Evolutionary conservation across 2,888 invertebrate genomes (phyloP).

Genomic region (Ormyrus pomaceus): DNA sequence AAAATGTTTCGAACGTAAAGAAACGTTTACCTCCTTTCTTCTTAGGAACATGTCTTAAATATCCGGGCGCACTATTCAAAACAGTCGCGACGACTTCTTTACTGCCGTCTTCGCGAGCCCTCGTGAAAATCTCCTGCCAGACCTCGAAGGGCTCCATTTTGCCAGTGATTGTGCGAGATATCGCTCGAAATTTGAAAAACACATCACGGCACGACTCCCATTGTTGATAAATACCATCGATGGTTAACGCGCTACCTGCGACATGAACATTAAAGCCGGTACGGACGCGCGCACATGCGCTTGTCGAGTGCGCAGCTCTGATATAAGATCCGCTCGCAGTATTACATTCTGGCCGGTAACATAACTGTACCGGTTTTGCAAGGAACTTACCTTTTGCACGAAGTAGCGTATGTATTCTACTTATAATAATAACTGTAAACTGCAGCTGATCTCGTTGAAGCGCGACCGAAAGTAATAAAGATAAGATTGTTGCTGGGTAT

Average conservation of each 20-base stretch:
- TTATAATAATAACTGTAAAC: too few species aligned
- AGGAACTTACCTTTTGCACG: too few species aligned
- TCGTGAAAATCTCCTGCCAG: conserved; percentile 61
- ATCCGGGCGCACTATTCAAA: conserved; percentile 28
- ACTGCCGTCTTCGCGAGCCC: conserved; percentile 11
- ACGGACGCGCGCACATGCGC: background rate
- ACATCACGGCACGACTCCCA: background rate
- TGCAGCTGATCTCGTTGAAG: too few species aligned
- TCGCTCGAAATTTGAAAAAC: background rate
- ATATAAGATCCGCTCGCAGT: too few species aligned
- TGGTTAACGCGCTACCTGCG: background rate
- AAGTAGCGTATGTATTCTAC: too few species aligned
- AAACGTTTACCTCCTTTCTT: conserved; percentile 6
- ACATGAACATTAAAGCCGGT: conserved; percentile 10
- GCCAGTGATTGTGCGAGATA: background rate
- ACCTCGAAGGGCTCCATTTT: conserved; percentile 60
- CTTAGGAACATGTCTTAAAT: conserved; percentile 28
- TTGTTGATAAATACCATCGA: conserved; percentile 3
- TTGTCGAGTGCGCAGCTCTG: background rate
- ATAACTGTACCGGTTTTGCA: too few species aligned
- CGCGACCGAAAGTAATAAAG: too few species aligned
- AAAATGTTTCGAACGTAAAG: conserved; percentile 33
- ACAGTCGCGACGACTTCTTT: conserved; percentile 25
- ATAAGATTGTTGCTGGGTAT: too few species aligned
- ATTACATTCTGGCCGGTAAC: too few species aligned